These are phyloP conservation scores for Octopus bimaculoides DNA, from an alignment of 1,140 invertebrate species.

Conservation along the genomic window DNA sequence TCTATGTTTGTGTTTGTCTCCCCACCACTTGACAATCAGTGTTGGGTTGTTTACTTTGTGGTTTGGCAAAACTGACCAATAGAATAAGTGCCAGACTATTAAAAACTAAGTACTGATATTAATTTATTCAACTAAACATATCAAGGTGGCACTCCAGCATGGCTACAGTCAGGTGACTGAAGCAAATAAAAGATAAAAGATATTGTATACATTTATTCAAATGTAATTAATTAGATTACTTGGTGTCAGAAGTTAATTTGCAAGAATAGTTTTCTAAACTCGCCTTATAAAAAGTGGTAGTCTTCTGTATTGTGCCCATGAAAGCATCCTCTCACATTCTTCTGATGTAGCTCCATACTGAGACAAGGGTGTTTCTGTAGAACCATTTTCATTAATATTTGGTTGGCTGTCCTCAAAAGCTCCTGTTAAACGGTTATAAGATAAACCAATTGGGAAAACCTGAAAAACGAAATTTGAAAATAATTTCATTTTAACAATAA, in stretches of 20 bases:
- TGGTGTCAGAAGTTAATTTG: background rate
- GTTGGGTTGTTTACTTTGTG: too few species aligned
- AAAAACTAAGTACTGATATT: too few species aligned
- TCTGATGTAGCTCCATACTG: constrained; percentile 50
- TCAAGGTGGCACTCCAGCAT: too few species aligned
- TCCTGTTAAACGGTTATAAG: constrained; percentile 53
- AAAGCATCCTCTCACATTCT: constrained; percentile 49
- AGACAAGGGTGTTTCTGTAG: constrained; percentile 12
- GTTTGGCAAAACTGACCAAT: too few species aligned
- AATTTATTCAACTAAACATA: too few species aligned
- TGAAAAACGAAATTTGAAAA: constrained; percentile 21
- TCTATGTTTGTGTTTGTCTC: too few species aligned
- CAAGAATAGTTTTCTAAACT: background rate
- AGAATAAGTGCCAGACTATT: too few species aligned
- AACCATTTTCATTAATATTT: constrained; percentile 20
- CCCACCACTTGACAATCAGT: too few species aligned
- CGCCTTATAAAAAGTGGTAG: constrained; percentile 54
- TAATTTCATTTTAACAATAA: too few species aligned
- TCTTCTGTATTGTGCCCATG: constrained; percentile 53
- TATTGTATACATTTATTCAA: too few species aligned
- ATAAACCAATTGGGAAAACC: constrained; percentile 52
- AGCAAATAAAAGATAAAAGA: too few species aligned
- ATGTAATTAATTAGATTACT: background rate
- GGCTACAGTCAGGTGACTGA: too few species aligned
- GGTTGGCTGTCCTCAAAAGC: constrained; percentile 46